Conservation (phyloP, 2,113 vertebrate genomes). For the Rhynchomys soricoides region DNA sequence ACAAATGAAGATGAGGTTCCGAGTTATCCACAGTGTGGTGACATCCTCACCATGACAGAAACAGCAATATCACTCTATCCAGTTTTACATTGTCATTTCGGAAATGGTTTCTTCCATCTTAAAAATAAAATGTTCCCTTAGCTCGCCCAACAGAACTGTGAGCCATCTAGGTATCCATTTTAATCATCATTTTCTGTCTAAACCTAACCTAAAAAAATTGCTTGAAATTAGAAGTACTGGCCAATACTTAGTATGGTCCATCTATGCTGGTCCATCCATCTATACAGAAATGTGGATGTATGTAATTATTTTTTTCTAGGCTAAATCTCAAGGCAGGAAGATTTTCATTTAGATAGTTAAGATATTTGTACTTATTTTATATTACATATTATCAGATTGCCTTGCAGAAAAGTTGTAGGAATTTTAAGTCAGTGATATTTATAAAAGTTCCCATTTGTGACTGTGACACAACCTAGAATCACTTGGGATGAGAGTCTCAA, state of each 20-base stretch:
- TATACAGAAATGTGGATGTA: not conserved
- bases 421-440: not conserved
- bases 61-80: not conserved
- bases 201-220: not conserved
- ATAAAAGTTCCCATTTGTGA: not conserved
- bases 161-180: not conserved
- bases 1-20: not conserved
- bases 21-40: not conserved
- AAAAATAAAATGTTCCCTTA: not conserved
- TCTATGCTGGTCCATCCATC: too few relatives aligned
- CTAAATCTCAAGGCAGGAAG: not conserved
- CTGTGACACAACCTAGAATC: not conserved
- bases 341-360: not conserved
- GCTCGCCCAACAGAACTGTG: not conserved
- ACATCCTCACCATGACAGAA: not conserved
- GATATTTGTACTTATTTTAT: not conserved
- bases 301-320: not conserved
- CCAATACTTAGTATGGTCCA: not conserved
- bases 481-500: not conserved
- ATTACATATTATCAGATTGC: not conserved
- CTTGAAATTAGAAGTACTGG: not conserved
- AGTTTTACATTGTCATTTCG: not conserved
- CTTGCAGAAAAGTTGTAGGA: not conserved
- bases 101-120: not conserved
- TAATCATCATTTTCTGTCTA: not conserved